Evolutionary conservation across 2,113 vertebrate genomes (phyloP).

Genomic region (Cathartes aura): DNA sequence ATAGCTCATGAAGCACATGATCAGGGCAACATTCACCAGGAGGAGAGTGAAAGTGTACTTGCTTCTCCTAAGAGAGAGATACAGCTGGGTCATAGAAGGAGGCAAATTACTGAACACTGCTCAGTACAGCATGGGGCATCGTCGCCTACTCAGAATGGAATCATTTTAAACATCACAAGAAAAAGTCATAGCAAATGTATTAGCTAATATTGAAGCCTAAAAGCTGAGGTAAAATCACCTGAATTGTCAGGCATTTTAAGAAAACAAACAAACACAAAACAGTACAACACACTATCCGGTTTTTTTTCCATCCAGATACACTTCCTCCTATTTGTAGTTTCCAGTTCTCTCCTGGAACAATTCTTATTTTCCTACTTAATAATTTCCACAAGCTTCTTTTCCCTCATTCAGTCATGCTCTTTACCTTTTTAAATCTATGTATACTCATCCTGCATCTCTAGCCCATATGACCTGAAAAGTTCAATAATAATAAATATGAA

Average conservation of each 20-base stretch:
- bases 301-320: not conserved
- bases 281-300: fast-evolving
- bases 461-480: fast-evolving
- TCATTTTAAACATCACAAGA: not conserved
- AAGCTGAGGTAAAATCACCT: not conserved
- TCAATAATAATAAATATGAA: not conserved
- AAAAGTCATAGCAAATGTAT: not conserved
- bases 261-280: not conserved
- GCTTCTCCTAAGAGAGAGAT: not conserved
- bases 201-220: not conserved
- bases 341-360: not conserved
- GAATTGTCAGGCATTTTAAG: not conserved
- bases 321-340: not conserved
- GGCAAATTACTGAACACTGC: not conserved
- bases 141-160: not conserved
- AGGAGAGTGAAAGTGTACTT: not conserved
- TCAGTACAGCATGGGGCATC: not conserved
- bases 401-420: not conserved
- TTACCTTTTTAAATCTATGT: not conserved
- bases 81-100: not conserved
- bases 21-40: not conserved
- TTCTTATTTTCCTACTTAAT: not conserved
- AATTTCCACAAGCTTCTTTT: not conserved
- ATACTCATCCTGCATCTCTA: not conserved
- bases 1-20: not conserved